A percentile compares a stretch with the other conserved stretches of the same genome.
These are phyloP conservation scores for Harpagoxenus sublaevis DNA, from an alignment of 2,888 invertebrate genomes.

Conservation along the genomic window DNA sequence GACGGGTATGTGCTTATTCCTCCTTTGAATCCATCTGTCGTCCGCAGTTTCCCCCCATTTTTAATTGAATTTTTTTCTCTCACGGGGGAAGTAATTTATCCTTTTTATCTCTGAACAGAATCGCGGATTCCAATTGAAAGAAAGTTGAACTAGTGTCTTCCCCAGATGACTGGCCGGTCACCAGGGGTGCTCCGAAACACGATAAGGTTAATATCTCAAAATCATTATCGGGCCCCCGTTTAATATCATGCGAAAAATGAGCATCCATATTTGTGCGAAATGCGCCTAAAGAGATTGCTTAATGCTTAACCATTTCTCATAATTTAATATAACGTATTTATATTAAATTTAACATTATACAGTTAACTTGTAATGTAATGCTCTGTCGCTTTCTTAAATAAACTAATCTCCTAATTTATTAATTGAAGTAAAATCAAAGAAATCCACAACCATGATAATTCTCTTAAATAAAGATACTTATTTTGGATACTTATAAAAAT, in stretches of 20 bases:
- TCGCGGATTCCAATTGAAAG: constrained; percentile 79
- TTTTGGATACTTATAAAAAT: not conserved
- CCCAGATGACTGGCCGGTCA: constrained; percentile 72
- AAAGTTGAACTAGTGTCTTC: constrained; percentile 78
- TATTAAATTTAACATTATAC: constrained; percentile 9
- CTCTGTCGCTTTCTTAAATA: not conserved
- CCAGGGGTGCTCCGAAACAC: constrained; percentile 70
- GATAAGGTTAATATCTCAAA: constrained; percentile 66
- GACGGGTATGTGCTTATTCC: constrained; percentile 70
- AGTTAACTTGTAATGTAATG: not conserved
- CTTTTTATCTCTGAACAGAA: constrained; percentile 78
- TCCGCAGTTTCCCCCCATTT: constrained; percentile 76
- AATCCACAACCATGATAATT: not conserved
- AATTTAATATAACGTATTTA: not conserved
- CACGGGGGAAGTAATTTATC: constrained; percentile 78
- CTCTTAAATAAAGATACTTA: not conserved
- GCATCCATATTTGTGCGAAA: not conserved
- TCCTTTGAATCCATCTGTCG: constrained; percentile 78
- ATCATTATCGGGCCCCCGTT: constrained; percentile 48
- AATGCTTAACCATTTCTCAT: not conserved
- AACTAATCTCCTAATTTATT: not conserved
- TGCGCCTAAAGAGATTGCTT: not conserved
- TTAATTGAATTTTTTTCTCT: constrained; percentile 78
- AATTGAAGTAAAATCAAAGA: constrained; percentile 6
- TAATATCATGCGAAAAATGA: constrained; percentile 17